Conservation (phyloP, 2,113 vertebrate species). For the Micronisus gabar region DNA sequence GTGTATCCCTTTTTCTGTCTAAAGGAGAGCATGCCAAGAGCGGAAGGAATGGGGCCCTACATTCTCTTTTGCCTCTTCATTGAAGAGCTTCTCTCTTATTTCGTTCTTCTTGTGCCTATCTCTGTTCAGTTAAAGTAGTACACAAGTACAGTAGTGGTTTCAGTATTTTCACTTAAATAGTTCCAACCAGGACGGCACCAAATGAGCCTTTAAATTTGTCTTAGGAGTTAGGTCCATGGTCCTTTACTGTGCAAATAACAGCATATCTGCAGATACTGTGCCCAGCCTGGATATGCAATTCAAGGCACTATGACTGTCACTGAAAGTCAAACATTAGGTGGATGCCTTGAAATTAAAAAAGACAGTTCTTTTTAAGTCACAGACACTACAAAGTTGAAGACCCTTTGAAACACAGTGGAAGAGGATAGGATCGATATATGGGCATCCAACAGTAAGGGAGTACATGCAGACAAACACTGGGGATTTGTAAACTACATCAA, state of each 20-base stretch:
- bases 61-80: not conserved
- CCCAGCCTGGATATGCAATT: rapidly evolving
- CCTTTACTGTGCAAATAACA: not conserved
- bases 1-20: not conserved
- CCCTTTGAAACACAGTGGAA: not conserved
- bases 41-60: not conserved
- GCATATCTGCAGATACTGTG: not conserved
- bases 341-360: not conserved
- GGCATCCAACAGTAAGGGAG: not conserved
- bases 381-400: not conserved
- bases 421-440: not conserved
- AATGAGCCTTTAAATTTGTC: not conserved
- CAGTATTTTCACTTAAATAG: not conserved
- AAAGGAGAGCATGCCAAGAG: not conserved
- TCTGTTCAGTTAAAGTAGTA: not conserved
- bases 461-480: not conserved
- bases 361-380: not conserved
- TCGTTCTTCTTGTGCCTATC: not conserved
- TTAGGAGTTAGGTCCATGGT: not conserved
- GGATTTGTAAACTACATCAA: not conserved
- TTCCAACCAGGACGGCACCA: not conserved
- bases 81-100: not conserved
- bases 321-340: not conserved
- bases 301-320: not conserved
- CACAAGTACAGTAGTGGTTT: not conserved